Base-by-base conservation (phyloP, 2,888 invertebrate species). In the Caenorhabditis zanzibari region DNA sequence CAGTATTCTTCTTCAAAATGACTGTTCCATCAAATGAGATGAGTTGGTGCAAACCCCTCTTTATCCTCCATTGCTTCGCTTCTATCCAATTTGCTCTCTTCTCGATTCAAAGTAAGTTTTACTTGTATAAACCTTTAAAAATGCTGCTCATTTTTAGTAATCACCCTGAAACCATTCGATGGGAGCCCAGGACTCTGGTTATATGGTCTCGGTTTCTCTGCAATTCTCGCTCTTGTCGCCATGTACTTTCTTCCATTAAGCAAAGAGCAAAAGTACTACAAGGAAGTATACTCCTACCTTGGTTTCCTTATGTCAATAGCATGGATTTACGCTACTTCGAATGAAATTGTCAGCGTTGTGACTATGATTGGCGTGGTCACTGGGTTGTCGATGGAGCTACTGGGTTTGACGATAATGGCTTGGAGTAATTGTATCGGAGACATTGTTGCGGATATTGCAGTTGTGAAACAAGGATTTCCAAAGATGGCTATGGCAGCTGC, bases 401-500 rank as follows among this genome's bases (percentile, higher is more conserved):
- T 95, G 44, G 95, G 95, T 9, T 93, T 95, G 81, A 95, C 95
- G 0, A 92, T 95, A 14, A 93, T 95, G 59, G 94, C 95, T 0
- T 95, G 95, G 95, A 95, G 95, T 24, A 95, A 95, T 92, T 94
- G 94, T 87, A 92, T 95, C 35, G 94, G 94, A 82, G 95, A 95
- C 93, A 92, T 95, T 66, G 94, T 95, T 80, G 93, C 95, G 1
- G 94, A 95, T 90, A 90, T 94, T 0, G 92, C 94, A 7, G 94
- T 95, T 88, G 95, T 95, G 0, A 93, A 93, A 69, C 94, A 94
- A 88, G 95, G 95, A 3, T 95, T 94, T 90, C 94, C 95, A 0
- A 93, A 94, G 79, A 95, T 95, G 95, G 95, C 95, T 0, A 94
- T 94, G 89, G 94, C 95, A 0, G 95, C 95, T 0, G 95, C 95